These are phyloP conservation scores for Cololabis saira DNA, from an alignment of 2,113 vertebrate species.

Conservation along the genomic window DNA sequence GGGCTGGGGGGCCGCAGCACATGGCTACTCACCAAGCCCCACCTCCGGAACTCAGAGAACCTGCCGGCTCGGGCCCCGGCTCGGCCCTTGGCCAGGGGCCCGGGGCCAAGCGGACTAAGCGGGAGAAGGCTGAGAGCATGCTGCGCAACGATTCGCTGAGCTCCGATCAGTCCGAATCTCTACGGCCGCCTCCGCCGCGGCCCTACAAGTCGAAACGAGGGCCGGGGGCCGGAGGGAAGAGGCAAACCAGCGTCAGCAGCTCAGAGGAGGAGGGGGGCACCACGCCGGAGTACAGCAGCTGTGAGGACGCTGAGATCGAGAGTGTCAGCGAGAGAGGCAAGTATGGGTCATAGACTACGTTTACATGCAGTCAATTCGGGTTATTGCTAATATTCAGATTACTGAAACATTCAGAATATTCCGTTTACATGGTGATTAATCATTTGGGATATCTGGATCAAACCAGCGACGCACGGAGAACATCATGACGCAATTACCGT, in stretches of 20 bases:
- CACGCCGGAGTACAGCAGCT: conserved; percentile 98
- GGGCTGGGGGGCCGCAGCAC: conserved; percentile 81
- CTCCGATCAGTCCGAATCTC: conserved; percentile 96
- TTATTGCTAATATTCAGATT: too few relatives aligned
- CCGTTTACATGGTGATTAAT: too few relatives aligned
- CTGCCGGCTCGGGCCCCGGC: conserved; percentile 84
- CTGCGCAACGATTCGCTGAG: conserved; percentile 98
- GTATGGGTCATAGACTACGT: conserved; percentile 18
- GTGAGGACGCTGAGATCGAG: conserved; percentile 97
- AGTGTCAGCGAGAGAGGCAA: conserved; percentile 97
- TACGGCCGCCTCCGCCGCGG: conserved; percentile 94
- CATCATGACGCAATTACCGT: too few relatives aligned
- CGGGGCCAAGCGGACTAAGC: conserved; percentile 88
- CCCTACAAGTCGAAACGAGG: conserved; percentile 90
- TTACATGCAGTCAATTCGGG: too few relatives aligned
- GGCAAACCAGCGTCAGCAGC: conserved; percentile 97
- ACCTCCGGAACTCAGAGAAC: conserved; percentile 86
- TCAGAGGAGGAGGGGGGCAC: conserved; percentile 98
- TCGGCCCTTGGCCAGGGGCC: conserved; percentile 86
- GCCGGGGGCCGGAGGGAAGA: conserved; percentile 86
- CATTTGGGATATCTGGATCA: too few relatives aligned
- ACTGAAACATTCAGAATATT: too few relatives aligned
- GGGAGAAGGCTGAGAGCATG: conserved; percentile 96
- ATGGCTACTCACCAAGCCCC: conserved; percentile 82
- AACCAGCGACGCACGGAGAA: too few relatives aligned